Evolutionary conservation across 2,113 vertebrate species (phyloP).

Genomic region (Chaetodon auriga): DNA sequence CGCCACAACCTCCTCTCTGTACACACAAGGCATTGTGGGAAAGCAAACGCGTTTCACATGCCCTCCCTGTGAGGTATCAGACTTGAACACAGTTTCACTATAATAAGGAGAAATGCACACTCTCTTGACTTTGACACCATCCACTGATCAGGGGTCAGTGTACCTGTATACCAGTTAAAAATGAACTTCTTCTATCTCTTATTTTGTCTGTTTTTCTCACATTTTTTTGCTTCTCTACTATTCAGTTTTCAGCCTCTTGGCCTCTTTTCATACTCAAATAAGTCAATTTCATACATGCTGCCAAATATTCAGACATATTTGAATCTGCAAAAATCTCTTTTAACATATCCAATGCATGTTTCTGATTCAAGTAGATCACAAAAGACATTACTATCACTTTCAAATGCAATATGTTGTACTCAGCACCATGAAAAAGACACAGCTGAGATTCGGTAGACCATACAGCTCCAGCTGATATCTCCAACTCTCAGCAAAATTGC

Average conservation of each 20-base stretch:
- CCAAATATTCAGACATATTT: too few relatives aligned
- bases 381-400: too few relatives aligned
- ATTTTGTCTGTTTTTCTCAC: background rate
- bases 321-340: too few relatives aligned
- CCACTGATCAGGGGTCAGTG: conserved; percentile 25
- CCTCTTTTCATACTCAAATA: background rate
- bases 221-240: background rate
- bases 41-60: conserved; percentile 52
- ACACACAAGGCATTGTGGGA: conserved; percentile 66
- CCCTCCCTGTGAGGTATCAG: conserved; percentile 27
- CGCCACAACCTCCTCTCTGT: conserved; percentile 17
- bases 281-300: too few relatives aligned
- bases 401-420: too few relatives aligned
- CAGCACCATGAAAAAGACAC: background rate
- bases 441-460: background rate
- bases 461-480: background rate
- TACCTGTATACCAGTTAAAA: background rate
- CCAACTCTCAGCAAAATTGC: background rate
- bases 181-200: background rate
- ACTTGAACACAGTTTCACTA: conserved; percentile 5
- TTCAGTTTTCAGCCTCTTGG: background rate
- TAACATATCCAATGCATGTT: too few relatives aligned
- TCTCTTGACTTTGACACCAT: background rate
- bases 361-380: too few relatives aligned
- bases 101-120: background rate